phyloP scores from a whole-genome alignment of 2,113 vertebrate genomes.

The Periophthalmodon schlosseri region DNA sequence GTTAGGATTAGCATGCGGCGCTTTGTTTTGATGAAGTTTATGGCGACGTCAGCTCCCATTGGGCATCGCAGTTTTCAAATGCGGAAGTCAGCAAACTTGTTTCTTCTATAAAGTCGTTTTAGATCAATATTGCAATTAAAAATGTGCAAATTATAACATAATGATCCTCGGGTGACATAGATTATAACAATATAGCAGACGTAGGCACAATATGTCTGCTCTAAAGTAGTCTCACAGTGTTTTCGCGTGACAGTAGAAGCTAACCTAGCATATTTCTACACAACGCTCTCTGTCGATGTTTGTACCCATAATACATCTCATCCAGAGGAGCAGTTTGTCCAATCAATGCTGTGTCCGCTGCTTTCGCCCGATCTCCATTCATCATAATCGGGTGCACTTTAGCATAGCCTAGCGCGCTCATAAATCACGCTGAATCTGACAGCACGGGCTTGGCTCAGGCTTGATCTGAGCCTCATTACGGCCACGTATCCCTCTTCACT shows the following conservation, averaged over 20 bases:
- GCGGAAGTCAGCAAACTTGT: no score
- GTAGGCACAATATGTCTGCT: no score
- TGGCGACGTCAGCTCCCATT: no score
- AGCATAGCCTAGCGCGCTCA: neutral
- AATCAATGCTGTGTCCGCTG: neutral
- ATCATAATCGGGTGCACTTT: constrained; percentile 1
- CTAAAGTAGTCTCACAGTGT: neutral
- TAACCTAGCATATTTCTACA: neutral
- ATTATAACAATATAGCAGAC: no score
- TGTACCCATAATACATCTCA: neutral
- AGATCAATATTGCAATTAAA: no score
- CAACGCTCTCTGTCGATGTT: neutral
- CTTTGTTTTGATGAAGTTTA: no score
- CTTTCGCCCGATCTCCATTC: neutral
- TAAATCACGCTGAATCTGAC: neutral
- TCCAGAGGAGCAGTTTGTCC: neutral
- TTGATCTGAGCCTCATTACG: neutral
- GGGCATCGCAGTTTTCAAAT: no score
- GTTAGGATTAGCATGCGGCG: no score
- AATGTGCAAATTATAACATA: no score
- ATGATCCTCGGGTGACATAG: no score
- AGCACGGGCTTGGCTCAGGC: neutral
- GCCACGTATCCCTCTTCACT: neutral
- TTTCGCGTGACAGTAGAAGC: neutral
- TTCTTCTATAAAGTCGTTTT: no score